These are phyloP conservation scores for Emys orbicularis DNA, from an alignment of 2,797 vertebrate genomes.

Conservation along the genomic window DNA sequence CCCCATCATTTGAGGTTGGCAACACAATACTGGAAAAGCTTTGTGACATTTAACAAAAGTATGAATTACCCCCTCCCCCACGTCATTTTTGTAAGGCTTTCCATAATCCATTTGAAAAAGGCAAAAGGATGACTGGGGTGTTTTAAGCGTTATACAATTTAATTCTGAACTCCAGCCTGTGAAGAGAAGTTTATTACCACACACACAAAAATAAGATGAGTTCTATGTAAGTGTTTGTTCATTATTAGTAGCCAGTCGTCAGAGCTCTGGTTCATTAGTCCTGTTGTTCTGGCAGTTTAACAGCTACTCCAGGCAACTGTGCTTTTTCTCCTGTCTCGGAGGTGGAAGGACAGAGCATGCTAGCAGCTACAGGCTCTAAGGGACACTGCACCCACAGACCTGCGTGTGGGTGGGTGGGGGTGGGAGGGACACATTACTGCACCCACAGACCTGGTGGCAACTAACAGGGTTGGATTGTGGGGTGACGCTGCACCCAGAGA, in stretches of 20 bases:
- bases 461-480: neutral
- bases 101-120: neutral
- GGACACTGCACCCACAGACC: neutral
- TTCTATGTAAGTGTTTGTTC: neutral
- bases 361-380: neutral
- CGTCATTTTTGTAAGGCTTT: neutral
- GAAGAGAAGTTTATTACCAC: neutral
- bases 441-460: neutral
- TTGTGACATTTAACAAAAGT: neutral
- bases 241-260: neutral
- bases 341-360: neutral
- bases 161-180: neutral
- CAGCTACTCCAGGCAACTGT: neutral
- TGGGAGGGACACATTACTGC: neutral
- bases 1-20: neutral
- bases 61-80: neutral
- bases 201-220: neutral
- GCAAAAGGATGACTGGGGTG: neutral
- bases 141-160: neutral
- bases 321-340: neutral
- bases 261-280: neutral
- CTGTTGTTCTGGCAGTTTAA: neutral
- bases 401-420: neutral
- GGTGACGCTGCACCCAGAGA: neutral
- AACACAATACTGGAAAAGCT: fast-evolving